These are phyloP conservation scores for Aphelenchoides fujianensis DNA, from an alignment of 1,140 invertebrate genomes.

Conservation along the genomic window DNA sequence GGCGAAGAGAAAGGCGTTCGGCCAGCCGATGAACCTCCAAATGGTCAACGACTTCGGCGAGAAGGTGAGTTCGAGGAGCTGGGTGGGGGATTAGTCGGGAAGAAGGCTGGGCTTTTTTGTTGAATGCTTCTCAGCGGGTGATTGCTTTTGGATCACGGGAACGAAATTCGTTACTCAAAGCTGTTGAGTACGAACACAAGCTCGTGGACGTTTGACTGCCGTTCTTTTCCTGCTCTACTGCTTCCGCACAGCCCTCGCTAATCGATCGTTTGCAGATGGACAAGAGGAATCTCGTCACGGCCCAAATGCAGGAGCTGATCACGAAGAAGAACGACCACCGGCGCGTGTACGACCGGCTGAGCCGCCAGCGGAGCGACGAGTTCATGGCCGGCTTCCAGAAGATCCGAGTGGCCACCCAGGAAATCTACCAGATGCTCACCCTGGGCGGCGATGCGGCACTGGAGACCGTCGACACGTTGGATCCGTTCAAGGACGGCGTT, in stretches of 20 bases:
- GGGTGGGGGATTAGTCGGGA: too few species aligned
- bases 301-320: not conserved
- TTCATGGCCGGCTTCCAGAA: slow-evolving; percentile 84
- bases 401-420: slow-evolving; percentile 86
- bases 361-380: slow-evolving; percentile 73
- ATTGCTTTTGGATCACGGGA: too few species aligned
- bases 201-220: too few species aligned
- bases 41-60: too few species aligned
- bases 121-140: too few species aligned
- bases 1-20: too few species aligned
- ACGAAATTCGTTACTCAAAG: too few species aligned
- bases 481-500: slow-evolving; percentile 93
- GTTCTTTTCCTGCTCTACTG: not conserved
- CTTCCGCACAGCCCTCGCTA: slow-evolving; percentile 71
- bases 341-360: slow-evolving; percentile 71
- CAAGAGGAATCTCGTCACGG: not conserved
- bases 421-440: slow-evolving; percentile 98
- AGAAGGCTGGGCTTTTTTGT: too few species aligned
- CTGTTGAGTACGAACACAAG: too few species aligned
- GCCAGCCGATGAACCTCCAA: too few species aligned
- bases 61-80: too few species aligned
- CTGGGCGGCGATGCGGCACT: slow-evolving; percentile 92
- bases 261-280: slow-evolving; percentile 75
- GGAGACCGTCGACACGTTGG: slow-evolving; percentile 86
- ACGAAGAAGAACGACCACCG: slow-evolving; percentile 68